Evolutionary conservation across 2,888 invertebrate species (phyloP).

Genomic region (Endotricha flammealis): DNA sequence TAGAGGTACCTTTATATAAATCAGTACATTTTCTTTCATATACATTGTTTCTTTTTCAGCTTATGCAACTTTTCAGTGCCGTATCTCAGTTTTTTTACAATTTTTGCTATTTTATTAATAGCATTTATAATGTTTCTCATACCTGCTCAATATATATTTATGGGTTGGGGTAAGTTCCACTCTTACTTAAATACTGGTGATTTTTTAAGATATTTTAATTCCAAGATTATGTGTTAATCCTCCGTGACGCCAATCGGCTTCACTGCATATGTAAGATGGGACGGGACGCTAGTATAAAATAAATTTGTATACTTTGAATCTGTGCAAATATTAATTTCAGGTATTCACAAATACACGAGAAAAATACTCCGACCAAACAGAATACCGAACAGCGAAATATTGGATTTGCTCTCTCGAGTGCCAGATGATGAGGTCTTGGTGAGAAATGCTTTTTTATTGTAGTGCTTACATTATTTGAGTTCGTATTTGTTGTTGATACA

Average conservation of each 20-base stretch:
- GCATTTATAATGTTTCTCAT: conserved; percentile 89
- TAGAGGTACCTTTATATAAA: too few species aligned
- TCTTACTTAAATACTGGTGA: too few species aligned
- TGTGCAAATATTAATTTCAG: conserved; percentile 31
- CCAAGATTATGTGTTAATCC: too few species aligned
- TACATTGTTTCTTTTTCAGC: conserved; percentile 74
- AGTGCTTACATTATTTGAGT: too few species aligned
- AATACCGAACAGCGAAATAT: conserved; percentile 95
- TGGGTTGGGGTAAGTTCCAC: conserved; percentile 87
- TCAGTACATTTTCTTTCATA: conserved; percentile 10
- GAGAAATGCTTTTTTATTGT: conserved; percentile 48
- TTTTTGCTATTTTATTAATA: conserved; percentile 83
- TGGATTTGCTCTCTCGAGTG: conserved; percentile 95
- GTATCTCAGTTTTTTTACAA: conserved; percentile 93
- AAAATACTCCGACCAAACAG: conserved; percentile 93
- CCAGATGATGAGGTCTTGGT: conserved; percentile 96
- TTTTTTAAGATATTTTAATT: too few species aligned
- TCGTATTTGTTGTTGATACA: too few species aligned
- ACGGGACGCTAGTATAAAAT: neutral
- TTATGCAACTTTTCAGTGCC: conserved; percentile 97
- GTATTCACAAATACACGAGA: conserved; percentile 93
- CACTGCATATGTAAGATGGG: too few species aligned
- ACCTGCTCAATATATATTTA: conserved; percentile 91
- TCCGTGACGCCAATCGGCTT: too few species aligned
- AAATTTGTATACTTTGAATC: neutral